phyloP scores from a whole-genome alignment of 2,113 vertebrate species.

The Dasyornis broadbenti region DNA sequence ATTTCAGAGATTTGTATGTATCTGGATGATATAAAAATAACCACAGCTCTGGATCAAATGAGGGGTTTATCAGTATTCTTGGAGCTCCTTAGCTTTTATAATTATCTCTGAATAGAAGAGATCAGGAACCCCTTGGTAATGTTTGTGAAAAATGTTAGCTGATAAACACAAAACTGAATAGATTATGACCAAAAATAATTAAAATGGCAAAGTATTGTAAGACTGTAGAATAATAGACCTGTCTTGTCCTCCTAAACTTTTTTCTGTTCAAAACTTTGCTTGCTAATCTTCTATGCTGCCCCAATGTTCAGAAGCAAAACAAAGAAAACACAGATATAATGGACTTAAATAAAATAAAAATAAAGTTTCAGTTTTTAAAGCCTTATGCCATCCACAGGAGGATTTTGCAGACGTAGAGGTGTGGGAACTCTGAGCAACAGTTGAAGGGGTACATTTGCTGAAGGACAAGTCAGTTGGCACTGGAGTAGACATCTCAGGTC shows the following conservation, averaged over 20 bases:
- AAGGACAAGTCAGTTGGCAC: not conserved
- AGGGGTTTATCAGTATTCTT: not conserved
- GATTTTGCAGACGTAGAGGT: not conserved
- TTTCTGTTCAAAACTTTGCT: not conserved
- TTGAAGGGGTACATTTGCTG: not conserved
- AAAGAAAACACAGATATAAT: not conserved
- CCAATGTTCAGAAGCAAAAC: not conserved
- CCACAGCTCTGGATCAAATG: not conserved
- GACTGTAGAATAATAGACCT: not conserved
- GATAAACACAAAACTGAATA: not conserved
- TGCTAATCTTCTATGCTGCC: not conserved
- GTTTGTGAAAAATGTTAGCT: not conserved
- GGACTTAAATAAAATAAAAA: not conserved
- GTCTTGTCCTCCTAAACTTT: not conserved
- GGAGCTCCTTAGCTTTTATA: not conserved
- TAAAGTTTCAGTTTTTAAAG: not conserved
- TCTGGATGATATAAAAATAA: not conserved
- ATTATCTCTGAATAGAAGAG: not conserved
- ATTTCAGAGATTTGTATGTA: not conserved
- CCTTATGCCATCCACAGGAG: accelerated
- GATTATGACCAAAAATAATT: not conserved
- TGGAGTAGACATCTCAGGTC: not conserved
- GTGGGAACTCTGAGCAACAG: not conserved
- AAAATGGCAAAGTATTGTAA: not conserved
- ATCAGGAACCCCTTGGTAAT: not conserved